phyloP scores from a whole-genome alignment of 2,797 vertebrate species.

The Vireo griseus region DNA sequence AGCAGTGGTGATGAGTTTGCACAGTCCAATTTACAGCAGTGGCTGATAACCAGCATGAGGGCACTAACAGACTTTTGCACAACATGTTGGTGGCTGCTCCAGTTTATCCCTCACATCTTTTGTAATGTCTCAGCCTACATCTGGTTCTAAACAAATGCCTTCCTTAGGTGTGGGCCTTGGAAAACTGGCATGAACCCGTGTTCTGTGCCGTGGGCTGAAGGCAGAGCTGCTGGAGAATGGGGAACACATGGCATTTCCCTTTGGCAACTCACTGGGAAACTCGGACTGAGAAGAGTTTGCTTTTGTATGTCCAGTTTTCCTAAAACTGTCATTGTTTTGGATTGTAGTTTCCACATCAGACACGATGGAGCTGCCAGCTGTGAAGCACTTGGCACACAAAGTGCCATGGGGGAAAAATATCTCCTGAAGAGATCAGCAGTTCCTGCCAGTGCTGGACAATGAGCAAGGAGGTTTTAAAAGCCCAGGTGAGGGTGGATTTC shows the following conservation, averaged over 20 bases:
- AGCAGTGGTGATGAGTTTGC: neutral
- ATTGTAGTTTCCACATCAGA: fast-evolving
- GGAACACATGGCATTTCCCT: neutral
- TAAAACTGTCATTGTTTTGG: neutral
- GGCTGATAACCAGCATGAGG: neutral
- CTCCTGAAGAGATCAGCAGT: neutral
- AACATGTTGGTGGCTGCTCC: neutral
- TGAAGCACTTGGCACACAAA: neutral
- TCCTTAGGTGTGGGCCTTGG: neutral
- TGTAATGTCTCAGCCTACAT: neutral
- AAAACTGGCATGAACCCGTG: fast-evolving
- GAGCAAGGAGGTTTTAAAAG: neutral
- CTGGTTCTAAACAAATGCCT: neutral
- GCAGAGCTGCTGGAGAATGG: neutral
- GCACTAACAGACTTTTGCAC: neutral
- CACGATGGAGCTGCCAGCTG: neutral
- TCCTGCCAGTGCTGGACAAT: neutral
- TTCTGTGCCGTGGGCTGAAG: neutral
- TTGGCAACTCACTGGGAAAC: neutral
- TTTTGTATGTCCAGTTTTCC: neutral
- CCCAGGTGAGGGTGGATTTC: neutral
- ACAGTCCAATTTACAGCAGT: neutral
- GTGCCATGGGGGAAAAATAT: neutral
- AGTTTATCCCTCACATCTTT: neutral
- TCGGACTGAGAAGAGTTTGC: neutral